These are phyloP conservation scores for Fragum sueziense DNA, from an alignment of 2,888 invertebrate genomes.

Conservation along the genomic window DNA sequence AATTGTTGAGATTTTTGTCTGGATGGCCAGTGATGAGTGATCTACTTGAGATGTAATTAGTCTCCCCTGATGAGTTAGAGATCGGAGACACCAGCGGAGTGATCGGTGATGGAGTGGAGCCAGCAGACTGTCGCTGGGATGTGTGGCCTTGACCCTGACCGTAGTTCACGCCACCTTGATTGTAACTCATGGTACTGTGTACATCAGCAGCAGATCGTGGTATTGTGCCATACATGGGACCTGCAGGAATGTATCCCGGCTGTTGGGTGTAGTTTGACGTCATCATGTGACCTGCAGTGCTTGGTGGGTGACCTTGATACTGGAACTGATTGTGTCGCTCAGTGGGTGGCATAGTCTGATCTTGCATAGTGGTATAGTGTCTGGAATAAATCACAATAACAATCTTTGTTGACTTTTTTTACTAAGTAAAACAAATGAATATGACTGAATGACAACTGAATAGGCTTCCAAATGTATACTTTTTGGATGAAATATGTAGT, in stretches of 20 bases:
- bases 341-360: neutral
- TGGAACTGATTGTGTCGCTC: neutral
- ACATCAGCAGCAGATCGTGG: neutral
- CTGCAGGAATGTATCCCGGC: neutral
- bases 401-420: neutral
- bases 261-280: conserved; percentile 2
- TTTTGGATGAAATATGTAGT: no score
- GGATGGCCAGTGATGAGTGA: neutral
- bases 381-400: neutral
- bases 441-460: neutral
- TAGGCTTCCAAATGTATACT: no score
- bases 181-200: neutral
- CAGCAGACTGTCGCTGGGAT: neutral
- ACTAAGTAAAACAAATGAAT: neutral
- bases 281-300: conserved; percentile 1
- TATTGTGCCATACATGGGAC: neutral
- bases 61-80: neutral
- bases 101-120: neutral
- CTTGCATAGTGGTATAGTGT: neutral
- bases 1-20: neutral
- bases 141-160: neutral
- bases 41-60: conserved; percentile 9
- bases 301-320: neutral
- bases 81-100: neutral
- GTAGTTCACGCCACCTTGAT: neutral